Evolutionary conservation across 2,888 invertebrate genomes (phyloP).

Genomic region (Mylabris sibirica): DNA sequence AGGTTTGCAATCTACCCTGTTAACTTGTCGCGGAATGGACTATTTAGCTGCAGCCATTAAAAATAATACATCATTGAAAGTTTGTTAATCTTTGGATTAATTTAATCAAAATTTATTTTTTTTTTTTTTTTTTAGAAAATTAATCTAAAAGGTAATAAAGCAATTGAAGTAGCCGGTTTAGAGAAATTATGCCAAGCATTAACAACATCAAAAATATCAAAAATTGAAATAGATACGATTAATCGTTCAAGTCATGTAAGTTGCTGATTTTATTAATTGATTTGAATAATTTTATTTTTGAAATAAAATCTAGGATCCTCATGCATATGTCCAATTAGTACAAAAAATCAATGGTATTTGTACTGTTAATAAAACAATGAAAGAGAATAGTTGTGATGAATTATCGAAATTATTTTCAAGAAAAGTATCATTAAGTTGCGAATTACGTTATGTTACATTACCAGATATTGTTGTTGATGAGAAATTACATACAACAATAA

Average conservation of each 20-base stretch:
- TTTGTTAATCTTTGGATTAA: conserved; percentile 33
- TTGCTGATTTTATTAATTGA: conserved; percentile 25
- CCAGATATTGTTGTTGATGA: conserved; percentile 21
- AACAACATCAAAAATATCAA: conserved; percentile 53
- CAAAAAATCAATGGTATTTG: conserved; percentile 56
- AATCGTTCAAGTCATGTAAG: conserved; percentile 57
- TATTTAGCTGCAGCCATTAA: conserved; percentile 51
- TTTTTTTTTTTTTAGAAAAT: conserved; percentile 51
- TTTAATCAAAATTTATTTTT: conserved; percentile 13
- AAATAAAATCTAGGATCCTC: conserved; percentile 49
- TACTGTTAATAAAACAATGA: conserved; percentile 51
- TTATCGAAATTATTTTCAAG: conserved; percentile 48
- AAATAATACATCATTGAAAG: conserved; percentile 52
- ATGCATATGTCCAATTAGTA: conserved; percentile 53
- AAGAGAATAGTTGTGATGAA: conserved; percentile 44
- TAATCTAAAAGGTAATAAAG: conserved; percentile 57
- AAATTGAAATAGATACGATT: conserved; percentile 55
- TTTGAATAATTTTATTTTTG: conserved; percentile 6
- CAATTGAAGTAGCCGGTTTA: conserved; percentile 54
- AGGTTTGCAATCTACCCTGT: conserved; percentile 55
- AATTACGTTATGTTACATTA: conserved; percentile 45
- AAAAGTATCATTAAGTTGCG: conserved; percentile 56
- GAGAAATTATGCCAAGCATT: conserved; percentile 54
- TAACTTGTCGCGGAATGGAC: conserved; percentile 55
- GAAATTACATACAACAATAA: conserved; percentile 40